Evolutionary conservation across 2,113 vertebrate genomes (phyloP), one percentile per base, ranked within the genome.

Genomic region (Dipodomys spectabilis): DNA sequence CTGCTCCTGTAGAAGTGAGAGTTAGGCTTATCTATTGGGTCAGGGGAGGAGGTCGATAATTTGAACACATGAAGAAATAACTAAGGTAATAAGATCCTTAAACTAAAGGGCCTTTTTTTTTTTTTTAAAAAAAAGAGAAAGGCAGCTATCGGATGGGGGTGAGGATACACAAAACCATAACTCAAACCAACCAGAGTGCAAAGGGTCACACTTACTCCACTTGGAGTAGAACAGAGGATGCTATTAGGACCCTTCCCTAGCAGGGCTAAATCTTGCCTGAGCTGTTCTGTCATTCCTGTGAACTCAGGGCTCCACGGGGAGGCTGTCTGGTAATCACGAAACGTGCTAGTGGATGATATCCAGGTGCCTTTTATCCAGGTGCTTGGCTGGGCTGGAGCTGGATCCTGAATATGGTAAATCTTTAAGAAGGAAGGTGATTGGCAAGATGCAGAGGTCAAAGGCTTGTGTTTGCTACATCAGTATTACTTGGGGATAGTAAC

Each of bases 1-100:
- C 73, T 97, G 30, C 83, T 80, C 72, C 60, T 53, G 77, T 67
- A 82, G 77, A 44, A 86, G 75, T 57, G 87, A 92, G 74, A 69
- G 72, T 62, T 32, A 0, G 90, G 82, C 90, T 94, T 96, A 95
- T 95, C 95, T 78, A 44, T 88, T 0, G 1, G 91, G 79, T 95
- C 92, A 94, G 78, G 91, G 60, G 82, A 94, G 62, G 78, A 85
- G 49, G 82, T 96, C 53, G 6, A 97, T 96, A 92, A 90, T 82
- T 69, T 49, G 68, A 95, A 92, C 85, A 82, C 82, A 80, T 92
- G 91, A 96, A 71, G n/a, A 93, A 92, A 95, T 95, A 92, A 82
- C 82, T 6, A 60, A 92, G 74, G 82, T 65, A 94, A 93, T 95
- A 90, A 94, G 91, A 93, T 88, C 64, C 67, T 96, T 96, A 90